Base-by-base conservation (phyloP, 1,140 invertebrate species). In the Drosophila hydei region DNA sequence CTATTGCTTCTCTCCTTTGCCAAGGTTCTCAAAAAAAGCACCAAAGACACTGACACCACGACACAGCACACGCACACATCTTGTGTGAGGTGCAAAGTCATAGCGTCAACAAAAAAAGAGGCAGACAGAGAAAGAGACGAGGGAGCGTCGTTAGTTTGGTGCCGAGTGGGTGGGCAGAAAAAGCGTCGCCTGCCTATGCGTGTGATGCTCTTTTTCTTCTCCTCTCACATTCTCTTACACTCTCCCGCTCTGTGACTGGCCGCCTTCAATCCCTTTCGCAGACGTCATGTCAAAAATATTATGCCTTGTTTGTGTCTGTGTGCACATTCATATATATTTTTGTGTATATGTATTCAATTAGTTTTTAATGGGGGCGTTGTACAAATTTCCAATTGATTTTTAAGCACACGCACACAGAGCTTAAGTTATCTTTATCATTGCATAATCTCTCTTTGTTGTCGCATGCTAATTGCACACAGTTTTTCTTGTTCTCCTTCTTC, bases 361-460 rank as follows among this genome's bases (percentile, higher is more conserved):
- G 80, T 80, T 84, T 85, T 85, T 84, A 85, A 84, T 85, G 80
- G 80, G 48, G 68, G 68, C 61, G 58, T 73, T 63, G 71, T 63
- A 64, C 52, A 63, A 78, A 84, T 77, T 85, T 80, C 50, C 70
- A 87, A 87, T 87, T 81, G 81, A 56, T 87, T 87, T 87, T 87
- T 81, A 87, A 87, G 54, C 64, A 64, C 68, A 80, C 65, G 55
- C 63, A 80, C 62, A 65, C 42, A 56, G 42, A 52, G 48, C 48
- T 61, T 68, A 54, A 50, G 38, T 38, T 19, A 33, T 25, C 40
- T 56, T 43, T 19, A 14, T 36, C 38, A 36, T 73, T 73, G 71
- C 65, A 73, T 69, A 73, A 73, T 51, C 64, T 36, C n/a, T 55
- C 3, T 38, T 54, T 67, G 18, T 48, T 65, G 27, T 55, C 48